These are phyloP conservation scores for Meda fulgida DNA, from an alignment of 2,797 vertebrate genomes.

Conservation along the genomic window DNA sequence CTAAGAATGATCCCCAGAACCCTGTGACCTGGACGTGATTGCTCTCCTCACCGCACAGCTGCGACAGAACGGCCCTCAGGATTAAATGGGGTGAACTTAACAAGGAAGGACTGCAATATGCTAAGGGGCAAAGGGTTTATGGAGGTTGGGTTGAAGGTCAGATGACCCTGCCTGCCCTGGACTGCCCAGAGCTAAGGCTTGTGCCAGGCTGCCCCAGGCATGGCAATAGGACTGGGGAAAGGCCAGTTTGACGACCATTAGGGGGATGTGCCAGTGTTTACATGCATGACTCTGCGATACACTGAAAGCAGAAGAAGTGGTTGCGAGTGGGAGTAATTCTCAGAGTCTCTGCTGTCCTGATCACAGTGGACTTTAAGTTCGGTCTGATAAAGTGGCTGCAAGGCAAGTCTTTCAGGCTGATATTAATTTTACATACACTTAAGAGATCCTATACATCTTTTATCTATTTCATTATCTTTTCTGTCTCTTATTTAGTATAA, in stretches of 20 bases:
- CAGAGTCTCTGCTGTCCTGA: not conserved
- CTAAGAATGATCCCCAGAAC: constrained; percentile 51
- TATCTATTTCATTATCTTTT: constrained; percentile 76
- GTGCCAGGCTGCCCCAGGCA: constrained; percentile 70
- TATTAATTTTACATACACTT: constrained; percentile 75
- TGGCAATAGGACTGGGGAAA: constrained; percentile 65
- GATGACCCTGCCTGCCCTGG: constrained; percentile 60
- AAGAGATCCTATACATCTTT: constrained; percentile 74
- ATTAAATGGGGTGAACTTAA: constrained; percentile 22
- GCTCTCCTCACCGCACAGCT: constrained; percentile 44
- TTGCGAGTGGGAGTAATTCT: not conserved
- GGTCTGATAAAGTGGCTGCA: constrained; percentile 62
- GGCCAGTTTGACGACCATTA: constrained; percentile 63
- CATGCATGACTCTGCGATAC: constrained; percentile 24
- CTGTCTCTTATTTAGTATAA: constrained; percentile 70
- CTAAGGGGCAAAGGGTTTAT: constrained; percentile 32
- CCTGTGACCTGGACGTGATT: constrained; percentile 49
- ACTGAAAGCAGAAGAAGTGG: not conserved
- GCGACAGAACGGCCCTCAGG: constrained; percentile 45
- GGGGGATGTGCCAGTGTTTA: constrained; percentile 66
- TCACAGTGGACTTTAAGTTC: constrained; percentile 37
- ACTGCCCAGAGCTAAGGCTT: constrained; percentile 47
- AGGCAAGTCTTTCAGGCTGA: constrained; percentile 68
- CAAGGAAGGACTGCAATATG: constrained; percentile 50
- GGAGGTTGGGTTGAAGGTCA: constrained; percentile 57